These are phyloP conservation scores for Lacerta viridis DNA, from an alignment of 2,797 vertebrate species.

Conservation along the genomic window DNA sequence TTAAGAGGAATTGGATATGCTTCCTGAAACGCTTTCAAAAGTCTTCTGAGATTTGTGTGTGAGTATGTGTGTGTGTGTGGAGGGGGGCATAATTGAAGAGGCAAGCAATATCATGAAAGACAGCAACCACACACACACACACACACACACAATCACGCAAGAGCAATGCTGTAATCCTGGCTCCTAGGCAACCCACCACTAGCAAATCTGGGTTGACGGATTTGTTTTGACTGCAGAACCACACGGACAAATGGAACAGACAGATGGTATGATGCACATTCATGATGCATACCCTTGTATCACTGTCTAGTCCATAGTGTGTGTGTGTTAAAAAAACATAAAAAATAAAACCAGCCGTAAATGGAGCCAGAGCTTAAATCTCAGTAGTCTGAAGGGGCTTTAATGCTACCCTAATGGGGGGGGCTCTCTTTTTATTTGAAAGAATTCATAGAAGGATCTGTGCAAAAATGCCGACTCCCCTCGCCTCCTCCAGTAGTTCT, in stretches of 20 bases:
- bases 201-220: slow-evolving; percentile 51
- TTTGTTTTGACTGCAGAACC: slow-evolving; percentile 61
- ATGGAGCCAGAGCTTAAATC: slow-evolving; percentile 39
- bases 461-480: background rate
- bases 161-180: slow-evolving; percentile 53
- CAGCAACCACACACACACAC: background rate
- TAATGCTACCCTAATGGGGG: slow-evolving; percentile 33
- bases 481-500: background rate
- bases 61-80: background rate
- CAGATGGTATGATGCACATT: slow-evolving; percentile 38
- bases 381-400: slow-evolving; percentile 7
- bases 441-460: background rate
- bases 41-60: background rate
- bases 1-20: background rate
- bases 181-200: slow-evolving; percentile 52
- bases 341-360: slow-evolving; percentile 19
- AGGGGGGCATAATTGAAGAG: slow-evolving; percentile 13
- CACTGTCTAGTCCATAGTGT: slow-evolving; percentile 29
- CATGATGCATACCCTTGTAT: slow-evolving; percentile 46
- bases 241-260: slow-evolving; percentile 28
- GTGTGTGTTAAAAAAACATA: background rate
- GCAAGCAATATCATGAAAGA: slow-evolving; percentile 45
- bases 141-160: background rate
- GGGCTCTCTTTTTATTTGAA: slow-evolving; percentile 14
- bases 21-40: slow-evolving; percentile 17